phyloP scores from a whole-genome alignment of 2,113 vertebrate genomes.

The Dolichallabes microphthalmus region DNA sequence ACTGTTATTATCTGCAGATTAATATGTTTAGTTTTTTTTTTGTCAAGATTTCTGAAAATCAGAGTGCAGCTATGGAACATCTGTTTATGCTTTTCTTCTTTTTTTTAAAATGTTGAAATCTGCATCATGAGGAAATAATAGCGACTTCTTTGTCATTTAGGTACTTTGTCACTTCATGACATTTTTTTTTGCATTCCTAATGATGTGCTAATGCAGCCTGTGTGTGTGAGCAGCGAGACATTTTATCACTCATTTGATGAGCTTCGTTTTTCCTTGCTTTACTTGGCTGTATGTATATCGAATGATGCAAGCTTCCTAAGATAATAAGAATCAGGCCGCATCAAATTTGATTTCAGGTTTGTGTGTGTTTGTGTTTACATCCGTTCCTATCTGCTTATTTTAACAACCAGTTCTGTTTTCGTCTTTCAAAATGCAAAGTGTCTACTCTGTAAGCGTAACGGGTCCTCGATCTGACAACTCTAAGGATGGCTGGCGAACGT shows the following conservation, averaged over 20 bases:
- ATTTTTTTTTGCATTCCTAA: background rate
- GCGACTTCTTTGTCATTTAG: background rate
- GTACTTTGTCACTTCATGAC: background rate
- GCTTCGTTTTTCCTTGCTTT: conserved; percentile 1
- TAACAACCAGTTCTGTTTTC: background rate
- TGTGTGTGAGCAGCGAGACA: background rate
- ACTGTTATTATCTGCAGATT: background rate
- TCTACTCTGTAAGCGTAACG: background rate
- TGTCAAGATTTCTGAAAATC: background rate
- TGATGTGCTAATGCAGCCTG: background rate
- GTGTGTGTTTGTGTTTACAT: no score
- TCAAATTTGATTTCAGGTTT: background rate
- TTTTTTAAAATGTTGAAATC: background rate
- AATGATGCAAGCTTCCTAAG: background rate
- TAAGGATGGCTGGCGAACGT: background rate
- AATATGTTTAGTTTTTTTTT: background rate
- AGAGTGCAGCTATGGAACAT: background rate
- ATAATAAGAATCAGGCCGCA: background rate
- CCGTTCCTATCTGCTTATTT: background rate
- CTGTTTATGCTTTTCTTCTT: background rate
- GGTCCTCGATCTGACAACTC: background rate
- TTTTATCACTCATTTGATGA: conserved; percentile 1
- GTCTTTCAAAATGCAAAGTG: background rate
- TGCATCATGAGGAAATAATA: background rate
- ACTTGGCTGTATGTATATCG: background rate